These are phyloP conservation scores for Acanthacorydalis orientalis DNA, from an alignment of 2,888 invertebrate species.

Conservation along the genomic window DNA sequence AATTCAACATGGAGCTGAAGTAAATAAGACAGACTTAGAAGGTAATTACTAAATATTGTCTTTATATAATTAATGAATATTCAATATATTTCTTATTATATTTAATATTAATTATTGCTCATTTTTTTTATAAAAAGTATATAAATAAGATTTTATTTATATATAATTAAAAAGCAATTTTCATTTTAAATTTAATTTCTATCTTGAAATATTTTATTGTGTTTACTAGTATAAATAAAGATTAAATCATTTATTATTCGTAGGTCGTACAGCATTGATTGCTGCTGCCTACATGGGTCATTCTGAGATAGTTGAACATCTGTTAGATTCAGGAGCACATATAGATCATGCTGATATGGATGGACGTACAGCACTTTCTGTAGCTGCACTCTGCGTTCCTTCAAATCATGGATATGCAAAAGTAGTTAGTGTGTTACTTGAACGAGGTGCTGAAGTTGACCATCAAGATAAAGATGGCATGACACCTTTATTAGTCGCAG, in stretches of 20 bases:
- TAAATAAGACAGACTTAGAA: slow-evolving; percentile 74
- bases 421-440: slow-evolving; percentile 52
- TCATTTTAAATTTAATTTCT: too few species aligned
- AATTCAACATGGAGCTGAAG: slow-evolving; percentile 57
- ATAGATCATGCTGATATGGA: slow-evolving; percentile 78
- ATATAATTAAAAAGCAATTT: too few species aligned
- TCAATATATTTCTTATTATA: too few species aligned
- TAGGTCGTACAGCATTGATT: slow-evolving; percentile 70
- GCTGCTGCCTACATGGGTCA: slow-evolving; percentile 96
- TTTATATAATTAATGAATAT: too few species aligned
- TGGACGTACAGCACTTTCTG: slow-evolving; percentile 73
- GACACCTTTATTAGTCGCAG: slow-evolving; percentile 75
- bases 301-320: slow-evolving; percentile 71
- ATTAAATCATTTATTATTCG: not conserved
- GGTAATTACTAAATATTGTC: slow-evolving; percentile 19
- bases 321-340: slow-evolving; percentile 65
- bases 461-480: slow-evolving; percentile 74
- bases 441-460: slow-evolving; percentile 67
- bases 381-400: slow-evolving; percentile 70
- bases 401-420: slow-evolving; percentile 57
- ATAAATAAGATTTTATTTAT: not conserved
- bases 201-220: too few species aligned
- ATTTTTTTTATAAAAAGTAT: too few species aligned
- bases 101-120: too few species aligned
- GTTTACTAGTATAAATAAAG: too few species aligned